Percentiles rank a stretch among this genome's conserved stretches.
These are phyloP conservation scores for Pygoscelis adeliae DNA, from an alignment of 2,113 vertebrate genomes.

Conservation along the genomic window DNA sequence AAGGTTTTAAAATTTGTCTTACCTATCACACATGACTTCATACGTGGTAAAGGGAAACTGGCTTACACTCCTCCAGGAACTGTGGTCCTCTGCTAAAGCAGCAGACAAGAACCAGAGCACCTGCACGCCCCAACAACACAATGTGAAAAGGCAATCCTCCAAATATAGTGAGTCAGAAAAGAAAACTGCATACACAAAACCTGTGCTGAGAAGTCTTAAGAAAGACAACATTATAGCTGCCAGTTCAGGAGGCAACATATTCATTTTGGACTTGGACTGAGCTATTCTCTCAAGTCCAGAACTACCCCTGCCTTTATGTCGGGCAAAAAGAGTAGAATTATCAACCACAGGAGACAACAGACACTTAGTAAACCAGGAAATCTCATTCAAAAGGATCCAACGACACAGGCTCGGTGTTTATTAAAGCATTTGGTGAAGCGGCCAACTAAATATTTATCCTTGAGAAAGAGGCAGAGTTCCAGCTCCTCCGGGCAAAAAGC, in stretches of 20 bases:
- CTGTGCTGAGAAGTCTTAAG: background rate
- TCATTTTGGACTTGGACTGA: background rate
- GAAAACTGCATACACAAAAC: background rate
- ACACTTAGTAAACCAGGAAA: background rate
- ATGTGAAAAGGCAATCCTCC: background rate
- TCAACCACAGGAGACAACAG: background rate
- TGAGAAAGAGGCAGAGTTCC: background rate
- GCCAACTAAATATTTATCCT: slow-evolving; percentile 3
- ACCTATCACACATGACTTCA: background rate
- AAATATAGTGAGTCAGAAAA: fast-evolving
- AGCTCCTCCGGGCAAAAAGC: background rate
- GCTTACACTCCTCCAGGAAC: background rate
- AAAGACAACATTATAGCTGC: background rate
- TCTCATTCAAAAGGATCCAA: background rate
- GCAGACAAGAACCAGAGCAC: background rate
- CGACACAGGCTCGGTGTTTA: background rate
- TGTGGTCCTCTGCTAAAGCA: background rate
- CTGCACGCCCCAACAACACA: fast-evolving
- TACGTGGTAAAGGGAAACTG: background rate
- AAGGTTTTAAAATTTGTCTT: background rate
- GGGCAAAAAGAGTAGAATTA: background rate
- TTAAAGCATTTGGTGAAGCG: background rate
- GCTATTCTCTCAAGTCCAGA: background rate
- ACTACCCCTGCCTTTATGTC: fast-evolving
- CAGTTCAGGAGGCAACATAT: background rate